These are phyloP conservation scores for Corvus hawaiiensis DNA, from an alignment of 2,113 vertebrate species.

Conservation along the genomic window DNA sequence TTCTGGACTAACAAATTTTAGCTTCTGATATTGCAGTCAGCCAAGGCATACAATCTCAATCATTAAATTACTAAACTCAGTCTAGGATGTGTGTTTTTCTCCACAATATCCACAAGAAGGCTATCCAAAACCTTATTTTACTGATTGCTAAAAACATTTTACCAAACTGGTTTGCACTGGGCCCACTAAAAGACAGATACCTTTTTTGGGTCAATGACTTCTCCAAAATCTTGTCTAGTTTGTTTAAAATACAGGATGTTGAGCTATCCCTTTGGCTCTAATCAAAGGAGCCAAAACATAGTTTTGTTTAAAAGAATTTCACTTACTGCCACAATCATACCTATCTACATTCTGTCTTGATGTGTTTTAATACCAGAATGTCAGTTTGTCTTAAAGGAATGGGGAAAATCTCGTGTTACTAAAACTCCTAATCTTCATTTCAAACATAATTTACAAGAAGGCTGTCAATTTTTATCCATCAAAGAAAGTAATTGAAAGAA, in stretches of 20 bases:
- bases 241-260: background rate
- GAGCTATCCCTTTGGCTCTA: background rate
- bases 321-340: background rate
- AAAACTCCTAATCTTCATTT: background rate
- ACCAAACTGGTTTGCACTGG: background rate
- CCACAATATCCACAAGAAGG: background rate
- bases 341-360: background rate
- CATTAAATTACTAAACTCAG: background rate
- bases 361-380: background rate
- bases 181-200: background rate
- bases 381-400: background rate
- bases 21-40: background rate
- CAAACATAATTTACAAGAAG: background rate
- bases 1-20: background rate
- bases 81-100: background rate
- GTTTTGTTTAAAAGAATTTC: background rate
- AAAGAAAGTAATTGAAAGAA: background rate
- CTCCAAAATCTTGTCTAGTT: background rate
- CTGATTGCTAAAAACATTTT: background rate
- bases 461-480: background rate
- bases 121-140: background rate
- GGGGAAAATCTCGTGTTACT: background rate
- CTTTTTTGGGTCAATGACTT: background rate
- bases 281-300: background rate
- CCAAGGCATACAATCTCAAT: background rate